Conservation (phyloP, 2,113 vertebrate genomes). For the Bungarus multicinctus region DNA sequence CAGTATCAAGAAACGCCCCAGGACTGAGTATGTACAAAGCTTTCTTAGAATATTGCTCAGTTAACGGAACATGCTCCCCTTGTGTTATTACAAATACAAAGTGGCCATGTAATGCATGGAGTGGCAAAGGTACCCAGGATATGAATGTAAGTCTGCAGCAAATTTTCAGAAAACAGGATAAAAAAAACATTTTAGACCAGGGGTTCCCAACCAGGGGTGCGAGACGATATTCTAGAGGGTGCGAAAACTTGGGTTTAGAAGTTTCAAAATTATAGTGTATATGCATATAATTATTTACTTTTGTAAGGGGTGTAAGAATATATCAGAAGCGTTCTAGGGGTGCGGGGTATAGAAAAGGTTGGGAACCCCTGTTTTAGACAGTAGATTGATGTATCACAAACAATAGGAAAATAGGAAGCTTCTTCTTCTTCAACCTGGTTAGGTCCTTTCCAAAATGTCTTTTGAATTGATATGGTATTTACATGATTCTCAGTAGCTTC, state of each 20-base stretch:
- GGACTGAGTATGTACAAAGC: not conserved
- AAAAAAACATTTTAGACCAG: not conserved
- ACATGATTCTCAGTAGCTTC: constrained; percentile 48
- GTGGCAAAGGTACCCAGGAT: not conserved
- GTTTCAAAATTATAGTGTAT: too few relatives aligned
- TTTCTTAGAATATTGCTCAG: not conserved
- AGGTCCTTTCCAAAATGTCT: constrained; percentile 49
- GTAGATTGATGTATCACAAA: not conserved
- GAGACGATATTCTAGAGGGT: too few relatives aligned
- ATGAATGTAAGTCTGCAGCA: not conserved
- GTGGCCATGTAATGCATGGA: not conserved
- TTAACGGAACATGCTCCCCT: not conserved
- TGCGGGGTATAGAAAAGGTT: too few relatives aligned
- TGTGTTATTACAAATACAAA: not conserved
- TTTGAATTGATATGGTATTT: constrained; percentile 55
- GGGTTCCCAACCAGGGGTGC: too few relatives aligned
- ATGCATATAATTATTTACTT: too few relatives aligned
- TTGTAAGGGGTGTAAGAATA: too few relatives aligned
- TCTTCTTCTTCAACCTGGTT: not conserved
- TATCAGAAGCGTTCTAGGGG: too few relatives aligned
- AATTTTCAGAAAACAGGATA: not conserved
- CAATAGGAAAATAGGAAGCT: constrained; percentile 29
- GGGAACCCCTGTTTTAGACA: not conserved
- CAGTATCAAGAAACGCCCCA: not conserved
- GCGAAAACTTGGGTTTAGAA: too few relatives aligned